Percentiles rank a stretch among this genome's conserved stretches.
Evolutionary conservation across 1,140 invertebrate genomes (phyloP).

Genomic region (Protaetia brevitarsis): DNA sequence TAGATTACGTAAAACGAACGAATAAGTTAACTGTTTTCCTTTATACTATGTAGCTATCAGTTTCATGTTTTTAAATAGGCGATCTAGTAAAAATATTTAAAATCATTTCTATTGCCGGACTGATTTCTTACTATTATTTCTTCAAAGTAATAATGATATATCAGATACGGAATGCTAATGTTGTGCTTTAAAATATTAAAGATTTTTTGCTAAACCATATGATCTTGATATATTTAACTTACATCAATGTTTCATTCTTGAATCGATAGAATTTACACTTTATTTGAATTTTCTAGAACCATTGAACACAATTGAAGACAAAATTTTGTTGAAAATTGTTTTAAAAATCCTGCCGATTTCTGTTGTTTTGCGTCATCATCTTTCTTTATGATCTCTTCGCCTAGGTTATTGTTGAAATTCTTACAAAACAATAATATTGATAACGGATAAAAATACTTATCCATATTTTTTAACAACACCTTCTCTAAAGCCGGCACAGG

Average conservation of each 20-base stretch:
- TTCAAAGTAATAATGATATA: too few species aligned
- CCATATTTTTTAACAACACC: conserved; percentile 50
- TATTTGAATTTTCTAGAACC: conserved; percentile 48
- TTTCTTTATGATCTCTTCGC: conserved; percentile 36
- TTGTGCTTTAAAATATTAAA: too few species aligned
- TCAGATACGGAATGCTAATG: too few species aligned
- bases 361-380: conserved; percentile 30
- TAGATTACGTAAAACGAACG: too few species aligned
- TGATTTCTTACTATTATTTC: too few species aligned
- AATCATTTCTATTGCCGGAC: too few species aligned
- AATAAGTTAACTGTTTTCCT: too few species aligned
- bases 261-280: conserved; percentile 36
- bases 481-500: conserved; percentile 48
- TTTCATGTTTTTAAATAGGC: too few species aligned
- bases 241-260: neutral
- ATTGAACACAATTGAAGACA: conserved; percentile 48
- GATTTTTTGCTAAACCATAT: too few species aligned
- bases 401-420: conserved; percentile 45
- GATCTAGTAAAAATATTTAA: too few species aligned
- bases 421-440: conserved; percentile 51
- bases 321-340: conserved; percentile 49
- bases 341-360: conserved; percentile 45
- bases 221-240: too few species aligned
- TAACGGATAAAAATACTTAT: conserved; percentile 51
- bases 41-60: too few species aligned